Conservation (phyloP, 1,140 invertebrate species). For the Anoplophora glabripennis region DNA sequence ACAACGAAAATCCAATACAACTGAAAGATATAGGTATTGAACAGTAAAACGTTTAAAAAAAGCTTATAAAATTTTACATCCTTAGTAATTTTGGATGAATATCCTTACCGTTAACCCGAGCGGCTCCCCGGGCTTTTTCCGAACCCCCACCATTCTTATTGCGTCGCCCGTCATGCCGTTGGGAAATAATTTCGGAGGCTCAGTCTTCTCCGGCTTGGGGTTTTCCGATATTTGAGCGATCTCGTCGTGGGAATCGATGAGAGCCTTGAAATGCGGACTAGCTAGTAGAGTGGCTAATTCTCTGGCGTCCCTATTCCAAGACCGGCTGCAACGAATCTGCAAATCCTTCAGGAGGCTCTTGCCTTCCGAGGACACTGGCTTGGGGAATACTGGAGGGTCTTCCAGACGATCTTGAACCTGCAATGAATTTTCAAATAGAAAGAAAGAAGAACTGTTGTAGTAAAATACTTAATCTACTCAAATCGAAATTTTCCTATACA, state of each 20-base stretch:
- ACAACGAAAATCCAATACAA: too few relatives aligned
- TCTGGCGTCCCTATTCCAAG: slow-evolving; percentile 49
- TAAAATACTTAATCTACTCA: too few relatives aligned
- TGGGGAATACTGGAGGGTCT: slow-evolving; percentile 46
- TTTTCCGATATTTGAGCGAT: slow-evolving; percentile 51
- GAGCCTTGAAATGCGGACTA: slow-evolving; percentile 55
- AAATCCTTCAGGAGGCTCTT: slow-evolving; percentile 47
- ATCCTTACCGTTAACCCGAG: slow-evolving; percentile 69
- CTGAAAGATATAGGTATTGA: too few relatives aligned
- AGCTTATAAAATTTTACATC: too few relatives aligned
- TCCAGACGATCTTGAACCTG: slow-evolving; percentile 56
- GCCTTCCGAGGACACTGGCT: slow-evolving; percentile 50
- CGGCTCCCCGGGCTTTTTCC: slow-evolving; percentile 85
- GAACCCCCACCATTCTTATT: slow-evolving; percentile 86
- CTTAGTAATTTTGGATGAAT: too few relatives aligned
- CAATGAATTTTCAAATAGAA: too few relatives aligned
- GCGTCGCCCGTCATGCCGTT: slow-evolving; percentile 68
- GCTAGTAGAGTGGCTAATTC: slow-evolving; percentile 52
- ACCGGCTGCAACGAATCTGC: slow-evolving; percentile 46
- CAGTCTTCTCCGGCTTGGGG: slow-evolving; percentile 29
- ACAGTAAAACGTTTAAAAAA: too few relatives aligned
- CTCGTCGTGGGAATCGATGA: slow-evolving; percentile 70
- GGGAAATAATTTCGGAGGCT: slow-evolving; percentile 41
- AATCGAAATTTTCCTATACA: too few relatives aligned
- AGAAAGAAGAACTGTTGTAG: too few relatives aligned